Conservation (phyloP, 1,140 invertebrate species). For the Cherax quadricarinatus region DNA sequence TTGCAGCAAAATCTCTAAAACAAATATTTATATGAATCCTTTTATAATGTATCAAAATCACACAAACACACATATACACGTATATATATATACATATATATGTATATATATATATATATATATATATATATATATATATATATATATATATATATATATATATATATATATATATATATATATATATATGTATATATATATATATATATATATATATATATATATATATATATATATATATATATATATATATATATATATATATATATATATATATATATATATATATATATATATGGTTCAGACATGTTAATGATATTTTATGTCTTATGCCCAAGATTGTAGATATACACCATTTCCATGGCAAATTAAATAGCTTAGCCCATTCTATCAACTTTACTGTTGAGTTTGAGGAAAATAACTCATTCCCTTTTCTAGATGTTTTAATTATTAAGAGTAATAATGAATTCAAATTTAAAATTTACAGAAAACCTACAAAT, state of each 20-base stretch:
- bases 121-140: constrained; percentile 37
- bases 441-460: no score
- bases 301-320: no score
- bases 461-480: no score
- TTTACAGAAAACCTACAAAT: no score
- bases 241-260: no score
- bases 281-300: no score
- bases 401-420: no score
- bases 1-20: background rate
- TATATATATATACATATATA: background rate
- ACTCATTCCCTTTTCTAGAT: no score
- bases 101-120: constrained; percentile 6
- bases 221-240: constrained; percentile 11
- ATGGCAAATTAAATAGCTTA: no score
- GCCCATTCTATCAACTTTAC: no score
- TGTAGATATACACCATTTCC: no score
- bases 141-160: constrained; percentile 48
- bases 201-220: background rate
- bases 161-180: constrained; percentile 2
- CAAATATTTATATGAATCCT: background rate
- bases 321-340: no score
- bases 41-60: background rate
- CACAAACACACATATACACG: background rate
- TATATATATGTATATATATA: constrained; percentile 4
- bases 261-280: constrained; percentile 12